Conservation (phyloP, 2,797 vertebrate species). For the Jordanella pulchra region DNA sequence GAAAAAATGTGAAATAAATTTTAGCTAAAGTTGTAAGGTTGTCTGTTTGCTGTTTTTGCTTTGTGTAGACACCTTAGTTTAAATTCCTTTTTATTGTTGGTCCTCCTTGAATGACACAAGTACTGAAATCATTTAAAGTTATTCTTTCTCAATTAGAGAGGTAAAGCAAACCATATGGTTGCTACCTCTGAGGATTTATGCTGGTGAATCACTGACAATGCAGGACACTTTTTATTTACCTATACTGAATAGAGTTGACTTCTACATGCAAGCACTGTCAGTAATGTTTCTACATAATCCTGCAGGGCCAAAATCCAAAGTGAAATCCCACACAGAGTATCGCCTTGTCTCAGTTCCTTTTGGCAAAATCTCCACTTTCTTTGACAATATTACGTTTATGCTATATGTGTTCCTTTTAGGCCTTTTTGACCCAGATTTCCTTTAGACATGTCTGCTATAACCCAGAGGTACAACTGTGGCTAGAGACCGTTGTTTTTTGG, state of each 20-base stretch:
- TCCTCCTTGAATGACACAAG: slow-evolving; percentile 10
- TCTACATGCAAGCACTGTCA: slow-evolving; percentile 77
- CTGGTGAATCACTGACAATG: slow-evolving; percentile 64
- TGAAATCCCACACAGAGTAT: slow-evolving; percentile 79
- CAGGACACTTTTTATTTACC: slow-evolving; percentile 66
- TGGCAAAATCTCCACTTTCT: slow-evolving; percentile 81
- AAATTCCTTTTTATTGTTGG: background rate
- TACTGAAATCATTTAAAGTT: slow-evolving; percentile 16
- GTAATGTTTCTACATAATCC: slow-evolving; percentile 75
- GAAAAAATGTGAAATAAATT: slow-evolving; percentile 73
- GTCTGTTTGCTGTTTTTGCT: slow-evolving; percentile 50
- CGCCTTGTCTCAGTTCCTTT: slow-evolving; percentile 78
- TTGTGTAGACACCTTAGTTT: background rate
- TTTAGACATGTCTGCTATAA: slow-evolving; percentile 66
- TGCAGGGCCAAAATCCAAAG: slow-evolving; percentile 77
- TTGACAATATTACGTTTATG: slow-evolving; percentile 72
- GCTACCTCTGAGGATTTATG: slow-evolving; percentile 63
- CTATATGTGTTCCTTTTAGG: slow-evolving; percentile 77
- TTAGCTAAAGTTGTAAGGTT: slow-evolving; percentile 65
- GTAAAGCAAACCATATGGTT: slow-evolving; percentile 39
- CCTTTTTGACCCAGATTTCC: slow-evolving; percentile 75
- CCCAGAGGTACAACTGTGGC: slow-evolving; percentile 64
- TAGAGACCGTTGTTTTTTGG: slow-evolving; percentile 1
- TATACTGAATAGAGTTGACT: slow-evolving; percentile 74
- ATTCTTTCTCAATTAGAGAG: slow-evolving; percentile 35